phyloP scores from a whole-genome alignment of 2,797 vertebrate species.

The Centropyge bicolor region DNA sequence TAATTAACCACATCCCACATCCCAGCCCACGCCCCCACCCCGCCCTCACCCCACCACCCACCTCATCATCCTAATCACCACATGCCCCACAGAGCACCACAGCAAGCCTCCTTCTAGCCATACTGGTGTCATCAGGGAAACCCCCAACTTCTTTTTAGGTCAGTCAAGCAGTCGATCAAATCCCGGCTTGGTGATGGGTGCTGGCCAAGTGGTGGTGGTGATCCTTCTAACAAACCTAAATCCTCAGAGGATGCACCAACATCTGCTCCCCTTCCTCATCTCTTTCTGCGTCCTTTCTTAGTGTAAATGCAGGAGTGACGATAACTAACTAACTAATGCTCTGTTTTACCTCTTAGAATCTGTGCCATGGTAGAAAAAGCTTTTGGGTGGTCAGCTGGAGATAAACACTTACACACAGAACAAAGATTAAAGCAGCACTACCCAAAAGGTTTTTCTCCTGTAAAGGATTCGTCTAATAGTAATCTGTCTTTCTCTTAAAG shows the following conservation, averaged over 20 bases:
- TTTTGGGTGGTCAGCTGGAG: slow-evolving; percentile 53
- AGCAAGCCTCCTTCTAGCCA: background rate
- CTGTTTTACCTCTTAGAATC: slow-evolving; percentile 10
- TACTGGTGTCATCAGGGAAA: slow-evolving; percentile 40
- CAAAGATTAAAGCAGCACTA: background rate
- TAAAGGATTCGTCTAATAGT: slow-evolving; percentile 25
- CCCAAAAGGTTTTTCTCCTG: slow-evolving; percentile 65
- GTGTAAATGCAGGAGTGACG: slow-evolving; percentile 33
- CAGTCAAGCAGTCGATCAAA: slow-evolving; percentile 63
- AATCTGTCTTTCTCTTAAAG: slow-evolving; percentile 60
- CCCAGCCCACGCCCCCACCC: background rate
- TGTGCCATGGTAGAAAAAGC: slow-evolving; percentile 33
- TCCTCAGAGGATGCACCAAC: slow-evolving; percentile 14
- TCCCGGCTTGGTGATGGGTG: slow-evolving; percentile 65
- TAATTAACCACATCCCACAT: slow-evolving; percentile 11
- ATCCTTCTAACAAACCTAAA: slow-evolving; percentile 32
- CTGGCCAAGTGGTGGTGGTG: slow-evolving; percentile 72
- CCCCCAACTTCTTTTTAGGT: slow-evolving; percentile 64
- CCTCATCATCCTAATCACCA: slow-evolving; percentile 1
- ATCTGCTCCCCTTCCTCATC: slow-evolving; percentile 14
- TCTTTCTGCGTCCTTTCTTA: slow-evolving; percentile 15
- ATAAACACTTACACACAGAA: background rate
- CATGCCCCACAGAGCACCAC: slow-evolving; percentile 14
- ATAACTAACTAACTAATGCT: slow-evolving; percentile 21
- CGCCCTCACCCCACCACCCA: background rate